These are phyloP conservation scores for Melipona bicolor DNA, from an alignment of 2,888 invertebrate genomes.

Conservation along the genomic window DNA sequence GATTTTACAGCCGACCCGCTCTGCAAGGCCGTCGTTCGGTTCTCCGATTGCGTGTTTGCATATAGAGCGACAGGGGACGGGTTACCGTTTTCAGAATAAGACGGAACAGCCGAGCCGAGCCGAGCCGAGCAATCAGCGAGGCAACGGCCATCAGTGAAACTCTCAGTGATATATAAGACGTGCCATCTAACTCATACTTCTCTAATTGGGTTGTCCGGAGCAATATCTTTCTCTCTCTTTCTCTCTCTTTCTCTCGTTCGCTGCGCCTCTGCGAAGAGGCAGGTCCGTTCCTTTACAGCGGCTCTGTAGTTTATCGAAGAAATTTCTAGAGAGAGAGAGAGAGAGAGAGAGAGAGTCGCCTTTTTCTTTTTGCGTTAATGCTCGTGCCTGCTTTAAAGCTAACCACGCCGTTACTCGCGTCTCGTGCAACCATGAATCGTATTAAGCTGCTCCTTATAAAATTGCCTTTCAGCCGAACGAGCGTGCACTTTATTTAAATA, in stretches of 20 bases:
- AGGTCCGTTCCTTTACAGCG: slow-evolving; percentile 18
- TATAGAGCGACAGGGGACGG: neutral
- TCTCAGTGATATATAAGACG: slow-evolving; percentile 55
- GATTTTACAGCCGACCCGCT: slow-evolving; percentile 37
- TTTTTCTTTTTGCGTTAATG: slow-evolving; percentile 17
- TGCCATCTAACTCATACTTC: slow-evolving; percentile 64
- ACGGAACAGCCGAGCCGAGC: slow-evolving; percentile 4
- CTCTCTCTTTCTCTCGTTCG: neutral
- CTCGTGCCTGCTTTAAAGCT: slow-evolving; percentile 9
- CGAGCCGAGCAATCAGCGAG: neutral
- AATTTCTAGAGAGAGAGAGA: slow-evolving; percentile 20
- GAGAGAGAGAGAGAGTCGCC: neutral
- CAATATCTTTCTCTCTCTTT: slow-evolving; percentile 54
- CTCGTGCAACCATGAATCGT: slow-evolving; percentile 6
- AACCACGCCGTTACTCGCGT: neutral
- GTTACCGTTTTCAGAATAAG: slow-evolving; percentile 60
- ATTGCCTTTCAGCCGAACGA: neutral
- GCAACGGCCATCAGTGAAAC: slow-evolving; percentile 27
- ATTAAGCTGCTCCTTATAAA: slow-evolving; percentile 8
- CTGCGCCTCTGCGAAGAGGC: slow-evolving; percentile 9
- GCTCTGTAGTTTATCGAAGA: slow-evolving; percentile 22
- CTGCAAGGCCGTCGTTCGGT: slow-evolving; percentile 20
- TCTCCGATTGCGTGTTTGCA: slow-evolving; percentile 19
- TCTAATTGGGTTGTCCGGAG: slow-evolving; percentile 68
- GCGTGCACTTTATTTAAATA: neutral